Evolutionary conservation across 2,113 vertebrate species (phyloP).

Genomic region (Sinocyclocheilus rhinocerous): DNA sequence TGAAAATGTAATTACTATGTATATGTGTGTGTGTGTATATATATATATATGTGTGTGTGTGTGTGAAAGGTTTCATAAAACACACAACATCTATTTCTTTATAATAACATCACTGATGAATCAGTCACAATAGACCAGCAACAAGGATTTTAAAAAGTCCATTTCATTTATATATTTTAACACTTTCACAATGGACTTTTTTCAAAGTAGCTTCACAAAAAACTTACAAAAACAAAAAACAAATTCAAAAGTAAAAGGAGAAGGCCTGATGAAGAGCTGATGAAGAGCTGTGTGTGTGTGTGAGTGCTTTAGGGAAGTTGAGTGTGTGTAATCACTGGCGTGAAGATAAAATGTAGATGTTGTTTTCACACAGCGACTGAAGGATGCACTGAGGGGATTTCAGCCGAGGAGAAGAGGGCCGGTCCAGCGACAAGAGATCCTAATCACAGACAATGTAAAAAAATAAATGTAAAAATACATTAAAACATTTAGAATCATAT

Average conservation of each 20-base stretch:
- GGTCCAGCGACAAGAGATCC: constrained; percentile 33
- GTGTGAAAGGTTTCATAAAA: neutral
- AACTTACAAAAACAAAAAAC: no score
- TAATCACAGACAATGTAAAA: constrained; percentile 54
- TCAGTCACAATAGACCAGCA: neutral
- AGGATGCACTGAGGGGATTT: constrained; percentile 15
- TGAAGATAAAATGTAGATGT: neutral
- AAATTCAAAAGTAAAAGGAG: no score
- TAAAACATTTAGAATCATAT: no score
- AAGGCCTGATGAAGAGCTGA: neutral
- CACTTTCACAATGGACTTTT: neutral
- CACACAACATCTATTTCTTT: neutral
- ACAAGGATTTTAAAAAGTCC: neutral
- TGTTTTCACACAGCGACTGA: constrained; percentile 7
- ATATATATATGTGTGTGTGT: no score
- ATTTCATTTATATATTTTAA: neutral
- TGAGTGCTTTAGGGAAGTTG: constrained; percentile 9
- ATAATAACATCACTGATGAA: neutral
- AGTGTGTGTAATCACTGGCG: neutral
- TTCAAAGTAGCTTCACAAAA: neutral
- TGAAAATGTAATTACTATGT: no score
- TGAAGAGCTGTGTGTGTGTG: neutral
- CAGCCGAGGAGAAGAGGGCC: constrained; percentile 14
- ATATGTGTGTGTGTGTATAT: no score
- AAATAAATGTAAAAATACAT: neutral